phyloP scores from a whole-genome alignment of 1,140 invertebrate species.

The Drosophila kurseongensis region DNA sequence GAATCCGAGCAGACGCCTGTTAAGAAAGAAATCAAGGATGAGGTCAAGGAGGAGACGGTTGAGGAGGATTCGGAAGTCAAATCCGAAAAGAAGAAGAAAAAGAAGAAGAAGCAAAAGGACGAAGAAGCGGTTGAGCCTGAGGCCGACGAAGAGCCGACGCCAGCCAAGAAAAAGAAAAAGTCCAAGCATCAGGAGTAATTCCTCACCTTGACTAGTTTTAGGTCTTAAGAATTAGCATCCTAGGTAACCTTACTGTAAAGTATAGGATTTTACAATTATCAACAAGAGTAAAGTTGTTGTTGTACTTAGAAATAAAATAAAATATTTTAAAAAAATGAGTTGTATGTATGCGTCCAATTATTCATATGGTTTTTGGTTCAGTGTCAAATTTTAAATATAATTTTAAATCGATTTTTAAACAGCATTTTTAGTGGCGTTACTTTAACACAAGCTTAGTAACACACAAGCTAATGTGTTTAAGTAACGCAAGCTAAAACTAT shows the following conservation, averaged over 20 bases:
- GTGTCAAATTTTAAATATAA: no score
- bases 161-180: conserved; percentile 77
- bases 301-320: conserved; percentile 76
- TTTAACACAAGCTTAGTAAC: no score
- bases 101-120: conserved; percentile 83
- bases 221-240: conserved; percentile 48
- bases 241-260: conserved; percentile 44
- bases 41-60: conserved; percentile 45
- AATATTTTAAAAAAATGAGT: conserved; percentile 33
- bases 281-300: conserved; percentile 39
- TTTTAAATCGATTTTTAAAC: no score
- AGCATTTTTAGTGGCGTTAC: no score
- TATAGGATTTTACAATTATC: conserved; percentile 40
- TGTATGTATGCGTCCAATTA: no score
- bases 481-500: no score
- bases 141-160: conserved; percentile 42
- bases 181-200: conserved; percentile 65
- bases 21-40: conserved; percentile 66
- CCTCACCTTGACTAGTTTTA: conserved; percentile 35
- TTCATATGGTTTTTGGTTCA: no score
- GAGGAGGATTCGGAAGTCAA: conserved; percentile 64
- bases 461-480: no score
- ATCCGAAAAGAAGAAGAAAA: conserved; percentile 84
- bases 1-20: conserved; percentile 81
- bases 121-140: conserved; percentile 43